phyloP scores from a whole-genome alignment of 2,797 vertebrate genomes.

The Pseudochirops cupreus region DNA sequence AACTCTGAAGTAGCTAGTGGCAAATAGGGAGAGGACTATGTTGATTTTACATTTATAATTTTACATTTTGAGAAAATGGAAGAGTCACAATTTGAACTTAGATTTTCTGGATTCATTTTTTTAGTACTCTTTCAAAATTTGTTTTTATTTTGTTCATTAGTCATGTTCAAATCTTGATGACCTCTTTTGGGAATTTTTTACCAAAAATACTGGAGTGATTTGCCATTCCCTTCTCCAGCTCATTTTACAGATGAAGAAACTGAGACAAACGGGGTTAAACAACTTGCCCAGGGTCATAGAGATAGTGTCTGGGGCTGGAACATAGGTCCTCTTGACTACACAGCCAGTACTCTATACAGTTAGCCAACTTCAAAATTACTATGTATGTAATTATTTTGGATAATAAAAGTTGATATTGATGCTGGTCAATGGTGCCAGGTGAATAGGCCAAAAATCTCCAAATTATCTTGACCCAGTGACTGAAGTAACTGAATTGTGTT shows the following conservation, averaged over 20 bases:
- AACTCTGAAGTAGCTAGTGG: not conserved
- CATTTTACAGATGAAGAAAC: not conserved
- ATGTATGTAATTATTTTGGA: not conserved
- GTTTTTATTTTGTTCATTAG: not conserved
- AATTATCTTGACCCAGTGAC: not conserved
- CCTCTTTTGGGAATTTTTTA: not conserved
- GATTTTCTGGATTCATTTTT: not conserved
- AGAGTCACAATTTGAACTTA: not conserved
- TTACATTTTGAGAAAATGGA: not conserved
- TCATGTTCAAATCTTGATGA: not conserved
- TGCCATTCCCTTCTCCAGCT: not conserved
- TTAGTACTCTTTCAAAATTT: not conserved
- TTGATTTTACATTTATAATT: no score
- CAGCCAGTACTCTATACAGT: not conserved
- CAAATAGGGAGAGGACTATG: not conserved
- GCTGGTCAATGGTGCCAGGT: not conserved
- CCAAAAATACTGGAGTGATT: not conserved
- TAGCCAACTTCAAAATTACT: not conserved
- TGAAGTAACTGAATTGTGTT: not conserved
- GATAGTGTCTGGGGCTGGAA: not conserved
- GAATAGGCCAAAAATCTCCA: not conserved
- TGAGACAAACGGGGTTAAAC: not conserved
- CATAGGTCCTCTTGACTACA: not conserved
- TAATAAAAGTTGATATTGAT: not conserved
- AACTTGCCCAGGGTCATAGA: not conserved